Evolutionary conservation across 1,140 invertebrate genomes (phyloP), one percentile per base, ranked within the genome.

Genomic region (Drosophila pallidifrons): DNA sequence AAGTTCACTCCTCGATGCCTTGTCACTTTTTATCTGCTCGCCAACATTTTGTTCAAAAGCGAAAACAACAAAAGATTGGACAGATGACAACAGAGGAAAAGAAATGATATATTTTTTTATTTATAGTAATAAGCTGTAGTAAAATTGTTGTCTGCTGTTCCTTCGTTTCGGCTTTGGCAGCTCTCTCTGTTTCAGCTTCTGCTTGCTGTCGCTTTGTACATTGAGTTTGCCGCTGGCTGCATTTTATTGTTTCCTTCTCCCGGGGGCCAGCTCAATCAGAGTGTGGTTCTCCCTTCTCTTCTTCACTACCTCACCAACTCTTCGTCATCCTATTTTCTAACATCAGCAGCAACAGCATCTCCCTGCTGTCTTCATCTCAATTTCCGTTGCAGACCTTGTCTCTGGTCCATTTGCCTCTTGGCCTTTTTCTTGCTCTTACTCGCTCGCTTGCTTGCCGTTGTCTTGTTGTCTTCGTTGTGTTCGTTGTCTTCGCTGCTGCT

Each of bases 201-300:
- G 51, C 7, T 13, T 68, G 25, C 60, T 55, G 45, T 3, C n/a
- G 20, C 8, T 47, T 20, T 54, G 28, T 1, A 61, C 43, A 61
- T 46, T 5, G 11, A 16, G 60, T 25, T 58, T 61, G 81, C 78
- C 74, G 47, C 35, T 77, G 82, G 82, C 82, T 85, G 82, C 78
- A 75, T 79, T 85, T 85, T 82, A 85, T 87, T 86, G 82, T 87
- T 76, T 63, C 38, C 43, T 55, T 59, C 8, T 47, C 46, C 45
- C 32, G 20, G 51, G 51, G 65, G 75, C 49, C 70, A 78, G 74
- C 79, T 67, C 82, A 85, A 85, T 83, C 82, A 71, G 60, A 60
- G 59, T 78, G 59, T 52, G 25, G 20, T 60, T 11, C 28, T 5
- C 25, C 1, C 5, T n/a, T n/a, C n/a, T n/a, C n/a, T n/a, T 30